Base-by-base conservation (phyloP, 2,113 vertebrate species). In the Ascaphus truei region DNA sequence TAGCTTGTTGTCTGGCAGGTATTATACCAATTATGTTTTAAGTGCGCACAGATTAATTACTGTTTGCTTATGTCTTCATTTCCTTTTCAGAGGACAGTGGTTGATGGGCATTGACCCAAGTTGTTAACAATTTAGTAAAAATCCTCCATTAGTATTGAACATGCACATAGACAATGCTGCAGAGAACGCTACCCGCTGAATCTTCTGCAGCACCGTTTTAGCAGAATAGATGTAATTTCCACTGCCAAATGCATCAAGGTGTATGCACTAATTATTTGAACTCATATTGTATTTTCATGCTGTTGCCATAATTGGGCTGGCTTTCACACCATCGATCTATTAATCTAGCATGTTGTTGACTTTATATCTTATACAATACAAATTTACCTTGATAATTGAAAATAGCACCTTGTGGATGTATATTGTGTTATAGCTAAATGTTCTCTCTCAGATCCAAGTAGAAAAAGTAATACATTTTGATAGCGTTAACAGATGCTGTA, bases 11-110 rank as follows among this genome's bases (percentile, higher is more conserved):
- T 59, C 31, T 60, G 66, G 55, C 66, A 68, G 66, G 66, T 68
- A 59, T 58, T 33, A 22, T 43, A 68, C 52, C 64, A 68, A 68
- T 68, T 68, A 68, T 47, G 37, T 47, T 68, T 68, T 68, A 68
- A 68, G 64, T 57, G 64, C 64, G 47, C 39, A 47, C 37, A 68
- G 52, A 68, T 57, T 68, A 68, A 68, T 57, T 57, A 52, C 53
- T 68, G 53, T 68, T 68, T 68, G 64, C 64, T 45, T 68, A 58
- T 31, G 52, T 68, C 64, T 68, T 55, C 18, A 68, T 68, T 68
- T 68, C 64, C 64, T 68, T 57, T 47, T n/a, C 45, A 29, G 52
- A 68, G 64, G 52, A 26, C 64, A 57, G 27, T 58, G 29, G 20
- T n/a, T 34, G 39, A 47, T 57, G 53, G 64, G 52, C 64, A 57